Evolutionary conservation across 2,113 vertebrate genomes (phyloP).

Genomic region (Maccullochella peelii): DNA sequence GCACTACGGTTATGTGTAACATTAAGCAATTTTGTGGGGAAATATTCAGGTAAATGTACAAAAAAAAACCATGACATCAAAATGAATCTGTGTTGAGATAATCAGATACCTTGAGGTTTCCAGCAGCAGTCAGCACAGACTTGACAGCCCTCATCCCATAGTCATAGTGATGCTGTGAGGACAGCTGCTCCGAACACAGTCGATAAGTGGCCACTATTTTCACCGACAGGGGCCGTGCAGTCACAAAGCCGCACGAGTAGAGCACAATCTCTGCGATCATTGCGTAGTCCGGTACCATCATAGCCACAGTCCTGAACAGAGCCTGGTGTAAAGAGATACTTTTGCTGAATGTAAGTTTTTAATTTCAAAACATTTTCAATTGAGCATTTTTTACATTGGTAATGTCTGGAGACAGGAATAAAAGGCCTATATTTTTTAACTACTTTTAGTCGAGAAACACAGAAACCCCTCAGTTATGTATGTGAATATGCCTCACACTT

Average conservation of each 20-base stretch:
- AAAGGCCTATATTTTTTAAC: neutral
- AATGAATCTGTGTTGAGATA: neutral
- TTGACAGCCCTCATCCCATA: conserved; percentile 95
- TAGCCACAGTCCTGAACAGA: conserved; percentile 92
- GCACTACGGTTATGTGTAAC: neutral
- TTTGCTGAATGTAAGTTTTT: neutral
- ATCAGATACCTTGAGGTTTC: conserved; percentile 89
- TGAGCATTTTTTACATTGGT: neutral
- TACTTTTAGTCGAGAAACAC: neutral
- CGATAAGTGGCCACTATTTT: conserved; percentile 93
- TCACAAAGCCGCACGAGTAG: conserved; percentile 93
- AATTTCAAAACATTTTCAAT: neutral
- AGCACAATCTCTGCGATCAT: conserved; percentile 95
- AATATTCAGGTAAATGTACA: neutral
- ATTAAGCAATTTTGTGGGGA: neutral
- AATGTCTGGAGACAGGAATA: neutral
- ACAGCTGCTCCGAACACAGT: conserved; percentile 91
- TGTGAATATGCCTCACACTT: neutral
- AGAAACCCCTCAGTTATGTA: neutral
- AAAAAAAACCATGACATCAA: neutral
- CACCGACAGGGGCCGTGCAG: conserved; percentile 89
- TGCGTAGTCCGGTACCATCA: conserved; percentile 96
- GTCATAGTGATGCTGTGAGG: conserved; percentile 92
- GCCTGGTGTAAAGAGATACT: conserved; percentile 78
- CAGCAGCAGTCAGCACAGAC: conserved; percentile 92